A percentile compares a stretch with the other conserved stretches of the same genome.
Evolutionary conservation across 2,797 vertebrate genomes (phyloP).

Genomic region (Pseudotriccus pelzelni): DNA sequence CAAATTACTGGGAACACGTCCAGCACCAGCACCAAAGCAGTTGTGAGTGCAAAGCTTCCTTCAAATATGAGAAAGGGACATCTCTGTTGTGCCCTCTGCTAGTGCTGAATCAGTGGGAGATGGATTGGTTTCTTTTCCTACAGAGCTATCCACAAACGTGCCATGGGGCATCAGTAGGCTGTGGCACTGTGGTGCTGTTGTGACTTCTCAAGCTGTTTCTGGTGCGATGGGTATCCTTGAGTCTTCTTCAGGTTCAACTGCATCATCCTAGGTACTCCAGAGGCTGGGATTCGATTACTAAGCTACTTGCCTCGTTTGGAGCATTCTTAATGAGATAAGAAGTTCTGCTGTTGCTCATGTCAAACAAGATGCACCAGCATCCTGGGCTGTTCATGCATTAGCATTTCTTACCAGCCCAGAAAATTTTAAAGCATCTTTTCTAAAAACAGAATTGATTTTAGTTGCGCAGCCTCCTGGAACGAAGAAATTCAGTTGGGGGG

Average conservation of each 20-base stretch:
- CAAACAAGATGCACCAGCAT: neutral
- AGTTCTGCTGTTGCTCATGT: neutral
- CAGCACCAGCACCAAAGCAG: neutral
- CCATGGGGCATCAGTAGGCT: neutral
- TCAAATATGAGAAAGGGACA: neutral
- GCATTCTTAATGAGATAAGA: neutral
- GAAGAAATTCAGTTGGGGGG: neutral
- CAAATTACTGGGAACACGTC: neutral
- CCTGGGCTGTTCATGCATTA: neutral
- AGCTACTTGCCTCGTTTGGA: neutral
- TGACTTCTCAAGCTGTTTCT: neutral
- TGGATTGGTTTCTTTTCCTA: neutral
- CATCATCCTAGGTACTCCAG: neutral
- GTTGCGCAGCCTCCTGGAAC: neutral
- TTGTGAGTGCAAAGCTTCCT: neutral
- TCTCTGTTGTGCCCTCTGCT: neutral
- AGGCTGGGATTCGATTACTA: neutral
- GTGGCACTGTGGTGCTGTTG: neutral
- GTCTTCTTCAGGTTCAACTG: neutral
- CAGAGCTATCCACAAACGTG: neutral
- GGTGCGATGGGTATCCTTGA: neutral
- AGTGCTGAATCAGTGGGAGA: neutral
- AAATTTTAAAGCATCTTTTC: neutral
- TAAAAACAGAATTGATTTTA: neutral
- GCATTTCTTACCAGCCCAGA: neutral